Evolutionary conservation across 2,797 vertebrate genomes (phyloP).

Genomic region (Austrolebias charrua): DNA sequence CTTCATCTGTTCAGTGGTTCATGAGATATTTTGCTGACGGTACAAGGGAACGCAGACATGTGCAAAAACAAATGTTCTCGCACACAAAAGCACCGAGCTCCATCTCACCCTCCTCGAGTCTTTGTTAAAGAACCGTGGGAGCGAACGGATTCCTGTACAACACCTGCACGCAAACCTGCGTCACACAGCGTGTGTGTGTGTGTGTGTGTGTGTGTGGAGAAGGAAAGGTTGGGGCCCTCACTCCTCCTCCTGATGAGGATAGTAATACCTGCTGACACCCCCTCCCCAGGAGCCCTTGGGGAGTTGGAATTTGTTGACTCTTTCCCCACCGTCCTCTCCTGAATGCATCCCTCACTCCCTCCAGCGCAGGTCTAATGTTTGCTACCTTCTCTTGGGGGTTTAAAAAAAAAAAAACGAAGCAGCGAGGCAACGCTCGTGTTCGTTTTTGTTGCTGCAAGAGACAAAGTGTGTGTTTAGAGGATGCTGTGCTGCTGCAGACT

Average conservation of each 20-base stretch:
- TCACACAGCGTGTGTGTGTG: slow-evolving; percentile 18
- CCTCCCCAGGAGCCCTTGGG: slow-evolving; percentile 42
- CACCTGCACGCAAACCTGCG: slow-evolving; percentile 45
- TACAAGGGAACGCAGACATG: too few species aligned
- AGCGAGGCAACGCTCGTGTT: too few species aligned
- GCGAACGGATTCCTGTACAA: slow-evolving; percentile 18
- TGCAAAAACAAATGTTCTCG: too few species aligned
- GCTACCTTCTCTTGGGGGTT: slow-evolving; percentile 68
- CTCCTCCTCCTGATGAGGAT: slow-evolving; percentile 76
- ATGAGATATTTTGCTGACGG: too few species aligned
- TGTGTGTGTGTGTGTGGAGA: slow-evolving; percentile 11
- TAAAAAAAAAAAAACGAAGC: slow-evolving; percentile 1
- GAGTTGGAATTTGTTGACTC: slow-evolving; percentile 80
- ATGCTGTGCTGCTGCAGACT: slow-evolving; percentile 29
- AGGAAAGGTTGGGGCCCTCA: slow-evolving; percentile 47
- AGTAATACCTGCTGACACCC: slow-evolving; percentile 79
- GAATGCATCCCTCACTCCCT: slow-evolving; percentile 63
- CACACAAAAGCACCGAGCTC: too few species aligned
- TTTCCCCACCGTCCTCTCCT: slow-evolving; percentile 67
- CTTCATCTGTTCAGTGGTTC: too few species aligned
- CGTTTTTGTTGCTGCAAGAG: background rate
- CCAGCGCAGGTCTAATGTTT: slow-evolving; percentile 67
- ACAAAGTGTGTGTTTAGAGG: background rate
- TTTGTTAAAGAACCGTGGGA: too few species aligned
- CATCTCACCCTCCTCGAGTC: too few species aligned